Evolutionary conservation across 2,888 invertebrate genomes (phyloP), one percentile per base, ranked within the genome.

Genomic region (Lithophane ornitopus): DNA sequence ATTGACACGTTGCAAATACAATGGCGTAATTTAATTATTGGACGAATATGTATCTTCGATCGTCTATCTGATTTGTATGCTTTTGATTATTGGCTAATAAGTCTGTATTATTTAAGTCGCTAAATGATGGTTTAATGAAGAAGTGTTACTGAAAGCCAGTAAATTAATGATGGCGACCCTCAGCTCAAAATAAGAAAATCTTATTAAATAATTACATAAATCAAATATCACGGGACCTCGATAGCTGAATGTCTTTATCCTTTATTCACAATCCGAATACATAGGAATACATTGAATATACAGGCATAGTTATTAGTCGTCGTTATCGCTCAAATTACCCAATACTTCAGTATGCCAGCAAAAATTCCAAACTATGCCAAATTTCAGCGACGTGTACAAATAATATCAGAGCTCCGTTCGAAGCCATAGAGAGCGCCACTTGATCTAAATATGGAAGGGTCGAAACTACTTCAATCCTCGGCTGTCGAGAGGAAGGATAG

Each of bases 391-490:
- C 70, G 39, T 78, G 61, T 63, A 78, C 78, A 86, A 82, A 82
- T 80, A 76, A 87, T 87, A 74, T 76, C 73, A 78, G 83, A 85
- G 61, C 69, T 72, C 67, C 44, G 61, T 68, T 74, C 73, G 63
- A 75, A 72, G 75, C 70, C 62, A 69, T 67, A 80, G 85, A 74
- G 69, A 73, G 80, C 63, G 58, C 63, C 80, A 75, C 86, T 86
- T 87, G 84, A 87, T 87, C 86, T 76, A 78, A 84, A 86, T 86
- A 84, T 76, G 73, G 84, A 87, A 87, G 77, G 86, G 82, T 72
- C 59, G 76, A 72, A 81, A 78, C 76, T 80, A 80, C 88, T 86
- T 79, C 78, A 75, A 72, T 59, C 59, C 39, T 77, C 62, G 61
- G 71, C 58, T 69, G 72, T 75, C 54, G 34, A 81, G 79, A 81